Percentiles rank a stretch among this genome's conserved stretches.
phyloP scores from a whole-genome alignment of 2,113 vertebrate genomes.

The Thermophis baileyi region DNA sequence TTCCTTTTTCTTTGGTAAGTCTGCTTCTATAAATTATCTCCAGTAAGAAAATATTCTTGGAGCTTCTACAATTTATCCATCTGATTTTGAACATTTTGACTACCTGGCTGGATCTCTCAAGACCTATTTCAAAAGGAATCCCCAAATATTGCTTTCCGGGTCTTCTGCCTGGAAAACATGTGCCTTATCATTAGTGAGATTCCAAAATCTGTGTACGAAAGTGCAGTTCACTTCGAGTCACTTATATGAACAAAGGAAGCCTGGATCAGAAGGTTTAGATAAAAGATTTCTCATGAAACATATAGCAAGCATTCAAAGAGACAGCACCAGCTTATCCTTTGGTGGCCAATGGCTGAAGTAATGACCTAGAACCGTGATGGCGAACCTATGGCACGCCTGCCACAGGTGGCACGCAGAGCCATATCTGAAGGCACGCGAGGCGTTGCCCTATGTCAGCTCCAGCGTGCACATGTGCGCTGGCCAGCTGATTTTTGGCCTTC shows the following conservation, averaged over 20 bases:
- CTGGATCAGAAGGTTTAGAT: neutral
- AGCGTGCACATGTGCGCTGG: no score
- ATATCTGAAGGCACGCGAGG: no score
- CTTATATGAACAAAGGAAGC: neutral
- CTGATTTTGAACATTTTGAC: neutral
- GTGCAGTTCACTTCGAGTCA: neutral
- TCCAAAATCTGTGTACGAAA: neutral
- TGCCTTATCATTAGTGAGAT: neutral
- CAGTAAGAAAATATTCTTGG: neutral
- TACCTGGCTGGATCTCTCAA: neutral
- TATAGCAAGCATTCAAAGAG: slow-evolving; percentile 6
- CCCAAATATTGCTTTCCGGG: neutral
- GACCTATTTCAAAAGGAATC: neutral
- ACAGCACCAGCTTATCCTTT: neutral
- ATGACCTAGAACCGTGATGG: no score
- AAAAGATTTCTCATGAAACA: neutral
- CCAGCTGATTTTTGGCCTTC: no score
- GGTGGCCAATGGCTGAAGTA: neutral
- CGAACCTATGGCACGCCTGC: no score
- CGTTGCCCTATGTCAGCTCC: no score
- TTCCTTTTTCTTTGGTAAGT: neutral
- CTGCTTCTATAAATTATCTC: neutral
- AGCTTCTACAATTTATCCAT: neutral
- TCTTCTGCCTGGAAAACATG: neutral
- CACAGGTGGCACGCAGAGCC: no score